Evolutionary conservation across 2,888 invertebrate genomes (phyloP).

Genomic region (Dynastes tityus): DNA sequence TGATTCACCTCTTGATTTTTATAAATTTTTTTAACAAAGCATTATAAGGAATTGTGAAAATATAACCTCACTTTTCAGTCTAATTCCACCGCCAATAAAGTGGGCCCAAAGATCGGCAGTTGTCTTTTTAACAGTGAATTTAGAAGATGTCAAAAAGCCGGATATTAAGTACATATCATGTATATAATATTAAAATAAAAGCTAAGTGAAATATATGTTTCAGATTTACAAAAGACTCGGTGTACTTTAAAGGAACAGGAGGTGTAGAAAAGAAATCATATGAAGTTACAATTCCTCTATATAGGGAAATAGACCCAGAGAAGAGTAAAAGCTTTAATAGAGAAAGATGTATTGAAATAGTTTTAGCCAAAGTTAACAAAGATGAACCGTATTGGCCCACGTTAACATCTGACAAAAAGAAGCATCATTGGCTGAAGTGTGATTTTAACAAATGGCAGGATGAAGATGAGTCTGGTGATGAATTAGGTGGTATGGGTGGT

Average conservation of each 20-base stretch:
- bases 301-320: conserved; percentile 86
- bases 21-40: neutral
- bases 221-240: conserved; percentile 80
- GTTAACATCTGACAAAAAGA: conserved; percentile 87
- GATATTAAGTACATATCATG: conserved; percentile 76
- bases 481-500: conserved; percentile 73
- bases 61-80: conserved; percentile 69
- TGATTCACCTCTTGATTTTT: neutral
- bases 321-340: conserved; percentile 82
- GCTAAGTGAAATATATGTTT: conserved; percentile 47
- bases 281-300: conserved; percentile 91
- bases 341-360: conserved; percentile 83
- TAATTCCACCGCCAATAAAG: conserved; percentile 86
- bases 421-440: conserved; percentile 96
- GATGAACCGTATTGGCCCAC: conserved; percentile 90
- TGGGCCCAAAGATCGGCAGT: conserved; percentile 94
- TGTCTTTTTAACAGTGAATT: conserved; percentile 90
- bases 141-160: conserved; percentile 92
- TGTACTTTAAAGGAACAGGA: conserved; percentile 90
- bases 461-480: conserved; percentile 94
- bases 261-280: conserved; percentile 88
- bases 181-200: conserved; percentile 42
- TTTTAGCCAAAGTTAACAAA: conserved; percentile 78
- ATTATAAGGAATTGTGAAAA: neutral
- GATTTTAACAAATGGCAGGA: conserved; percentile 99